Percentiles rank a stretch among this genome's conserved stretches.
phyloP scores from a whole-genome alignment of 2,113 vertebrate genomes.

The Stigmatopora argus region DNA sequence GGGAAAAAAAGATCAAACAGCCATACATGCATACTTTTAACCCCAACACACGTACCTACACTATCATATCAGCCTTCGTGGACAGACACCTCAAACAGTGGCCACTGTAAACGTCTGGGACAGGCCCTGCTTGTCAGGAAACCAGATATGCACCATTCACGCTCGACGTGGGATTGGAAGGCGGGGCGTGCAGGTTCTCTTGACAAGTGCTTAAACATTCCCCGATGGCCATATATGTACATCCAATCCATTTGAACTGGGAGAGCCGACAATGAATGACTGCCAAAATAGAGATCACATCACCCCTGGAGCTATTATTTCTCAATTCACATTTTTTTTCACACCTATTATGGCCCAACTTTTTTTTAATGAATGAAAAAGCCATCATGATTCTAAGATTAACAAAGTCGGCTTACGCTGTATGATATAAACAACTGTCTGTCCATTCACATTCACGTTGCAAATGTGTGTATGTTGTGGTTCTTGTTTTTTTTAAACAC shows the following conservation, averaged over 20 bases:
- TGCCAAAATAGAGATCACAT: too few relatives aligned
- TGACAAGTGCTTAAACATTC: slow-evolving; percentile 19
- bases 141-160: slow-evolving; percentile 38
- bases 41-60: slow-evolving; percentile 30
- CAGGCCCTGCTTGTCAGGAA: slow-evolving; percentile 39
- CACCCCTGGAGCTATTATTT: too few relatives aligned
- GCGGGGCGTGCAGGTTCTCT: slow-evolving; percentile 43
- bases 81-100: slow-evolving; percentile 52
- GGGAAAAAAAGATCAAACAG: slow-evolving; percentile 55
- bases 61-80: slow-evolving; percentile 45
- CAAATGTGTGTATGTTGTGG: too few relatives aligned
- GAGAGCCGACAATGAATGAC: too few relatives aligned
- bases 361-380: too few relatives aligned
- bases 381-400: too few relatives aligned
- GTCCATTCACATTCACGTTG: background rate
- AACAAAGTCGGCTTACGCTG: background rate
- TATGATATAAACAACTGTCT: background rate
- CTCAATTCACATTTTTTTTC: too few relatives aligned
- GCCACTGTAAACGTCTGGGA: slow-evolving; percentile 52
- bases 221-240: too few relatives aligned
- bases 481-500: background rate
- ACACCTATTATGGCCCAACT: too few relatives aligned
- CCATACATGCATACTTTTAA: slow-evolving; percentile 13
- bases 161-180: slow-evolving; percentile 20
- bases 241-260: too few relatives aligned